Evolutionary conservation across 2,797 vertebrate genomes (phyloP).

Genomic region (Allobates femoralis): DNA sequence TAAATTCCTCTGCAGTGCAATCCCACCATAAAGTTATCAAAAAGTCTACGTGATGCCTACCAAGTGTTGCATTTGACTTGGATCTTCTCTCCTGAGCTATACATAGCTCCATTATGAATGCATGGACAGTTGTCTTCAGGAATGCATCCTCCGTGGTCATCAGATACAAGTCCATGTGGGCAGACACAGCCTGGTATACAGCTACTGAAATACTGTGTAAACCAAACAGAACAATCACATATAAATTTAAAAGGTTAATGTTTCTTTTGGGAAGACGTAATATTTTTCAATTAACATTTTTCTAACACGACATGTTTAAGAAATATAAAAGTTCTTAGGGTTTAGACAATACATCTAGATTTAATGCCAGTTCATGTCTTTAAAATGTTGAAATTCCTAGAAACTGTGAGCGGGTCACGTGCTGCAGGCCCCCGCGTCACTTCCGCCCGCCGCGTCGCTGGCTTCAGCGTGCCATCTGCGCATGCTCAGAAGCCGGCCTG

Average conservation of each 20-base stretch:
- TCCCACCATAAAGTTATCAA: background rate
- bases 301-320: background rate
- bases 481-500: no score
- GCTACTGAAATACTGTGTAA: slow-evolving; percentile 73
- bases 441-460: no score
- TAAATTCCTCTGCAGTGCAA: background rate
- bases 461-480: no score
- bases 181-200: slow-evolving; percentile 78
- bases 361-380: no score
- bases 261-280: background rate
- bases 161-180: slow-evolving; percentile 74
- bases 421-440: no score
- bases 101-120: slow-evolving; percentile 76
- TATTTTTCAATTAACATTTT: background rate
- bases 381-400: no score
- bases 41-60: slow-evolving; percentile 64
- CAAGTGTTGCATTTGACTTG: slow-evolving; percentile 77
- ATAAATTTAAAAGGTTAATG: background rate
- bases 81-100: slow-evolving; percentile 74
- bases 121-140: slow-evolving; percentile 75
- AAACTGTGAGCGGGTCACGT: no score
- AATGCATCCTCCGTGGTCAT: slow-evolving; percentile 74
- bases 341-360: background rate
- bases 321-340: no score
- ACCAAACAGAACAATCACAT: background rate